phyloP scores from a whole-genome alignment of 1,140 invertebrate species.

The Diorhabda sublineata region DNA sequence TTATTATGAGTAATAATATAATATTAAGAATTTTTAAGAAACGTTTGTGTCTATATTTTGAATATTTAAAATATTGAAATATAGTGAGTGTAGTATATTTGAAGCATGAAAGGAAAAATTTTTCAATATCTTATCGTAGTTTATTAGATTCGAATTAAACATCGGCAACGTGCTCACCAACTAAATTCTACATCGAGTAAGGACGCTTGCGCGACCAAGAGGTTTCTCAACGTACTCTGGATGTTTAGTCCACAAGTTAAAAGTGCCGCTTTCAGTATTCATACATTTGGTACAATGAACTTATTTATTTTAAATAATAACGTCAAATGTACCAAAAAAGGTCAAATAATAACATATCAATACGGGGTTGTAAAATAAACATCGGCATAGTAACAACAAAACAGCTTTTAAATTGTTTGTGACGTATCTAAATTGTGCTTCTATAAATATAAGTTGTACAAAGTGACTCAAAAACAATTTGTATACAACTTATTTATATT shows the following conservation, averaged over 20 bases:
- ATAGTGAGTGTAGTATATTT: too few relatives aligned
- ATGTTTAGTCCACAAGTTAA: slow-evolving; percentile 6
- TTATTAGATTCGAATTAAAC: neutral
- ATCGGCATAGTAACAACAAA: too few relatives aligned
- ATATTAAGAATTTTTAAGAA: too few relatives aligned
- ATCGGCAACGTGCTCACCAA: neutral
- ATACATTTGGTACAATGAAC: slow-evolving; percentile 12
- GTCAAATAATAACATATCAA: neutral
- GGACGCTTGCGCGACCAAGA: neutral
- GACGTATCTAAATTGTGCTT: neutral
- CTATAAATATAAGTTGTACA: slow-evolving; percentile 1
- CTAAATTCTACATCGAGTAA: neutral
- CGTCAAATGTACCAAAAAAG: neutral
- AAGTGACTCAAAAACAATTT: neutral
- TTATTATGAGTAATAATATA: too few relatives aligned
- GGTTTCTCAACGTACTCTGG: slow-evolving; percentile 1
- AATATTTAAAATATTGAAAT: too few relatives aligned
- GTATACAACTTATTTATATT: neutral
- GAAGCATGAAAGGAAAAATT: too few relatives aligned
- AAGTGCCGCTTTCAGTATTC: slow-evolving; percentile 7
- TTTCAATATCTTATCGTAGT: too few relatives aligned
- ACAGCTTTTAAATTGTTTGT: too few relatives aligned
- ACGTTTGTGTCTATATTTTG: too few relatives aligned
- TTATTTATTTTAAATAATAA: neutral
- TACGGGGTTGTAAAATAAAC: too few relatives aligned